These are phyloP conservation scores for Lagopus muta DNA, from an alignment of 2,113 vertebrate genomes.

Conservation along the genomic window DNA sequence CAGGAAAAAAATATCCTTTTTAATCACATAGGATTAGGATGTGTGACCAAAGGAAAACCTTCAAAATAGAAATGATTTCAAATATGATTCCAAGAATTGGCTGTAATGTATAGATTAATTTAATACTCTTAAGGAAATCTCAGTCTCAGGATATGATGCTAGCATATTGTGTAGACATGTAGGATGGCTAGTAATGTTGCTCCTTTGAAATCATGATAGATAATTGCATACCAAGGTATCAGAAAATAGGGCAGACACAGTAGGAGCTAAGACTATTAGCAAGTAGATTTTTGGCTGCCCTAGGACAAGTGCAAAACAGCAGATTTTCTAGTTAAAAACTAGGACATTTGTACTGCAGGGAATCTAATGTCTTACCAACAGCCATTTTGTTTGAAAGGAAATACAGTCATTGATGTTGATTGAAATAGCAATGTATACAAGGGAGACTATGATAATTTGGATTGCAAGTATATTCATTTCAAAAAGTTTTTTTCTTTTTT, in stretches of 20 bases:
- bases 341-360: not conserved
- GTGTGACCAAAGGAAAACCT: not conserved
- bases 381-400: not conserved
- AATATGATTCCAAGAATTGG: not conserved
- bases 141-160: not conserved
- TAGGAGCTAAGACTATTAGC: not conserved
- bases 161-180: not conserved
- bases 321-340: constrained; percentile 44
- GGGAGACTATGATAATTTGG: not conserved
- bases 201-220: not conserved
- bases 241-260: constrained; percentile 48
- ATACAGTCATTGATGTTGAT: not conserved
- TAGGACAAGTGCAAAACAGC: not conserved
- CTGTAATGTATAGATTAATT: not conserved
- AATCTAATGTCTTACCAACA: not conserved
- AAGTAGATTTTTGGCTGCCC: constrained; percentile 24
- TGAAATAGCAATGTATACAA: not conserved
- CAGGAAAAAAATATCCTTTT: not conserved
- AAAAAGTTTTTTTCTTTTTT: not conserved
- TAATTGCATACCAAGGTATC: not conserved
- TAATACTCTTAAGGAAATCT: not conserved
- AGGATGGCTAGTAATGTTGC: not conserved
- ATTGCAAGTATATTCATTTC: not conserved
- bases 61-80: not conserved
- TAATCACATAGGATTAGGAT: not conserved